Conservation (phyloP, 2,888 invertebrate species). For the Ichneumoninae sp. region DNA sequence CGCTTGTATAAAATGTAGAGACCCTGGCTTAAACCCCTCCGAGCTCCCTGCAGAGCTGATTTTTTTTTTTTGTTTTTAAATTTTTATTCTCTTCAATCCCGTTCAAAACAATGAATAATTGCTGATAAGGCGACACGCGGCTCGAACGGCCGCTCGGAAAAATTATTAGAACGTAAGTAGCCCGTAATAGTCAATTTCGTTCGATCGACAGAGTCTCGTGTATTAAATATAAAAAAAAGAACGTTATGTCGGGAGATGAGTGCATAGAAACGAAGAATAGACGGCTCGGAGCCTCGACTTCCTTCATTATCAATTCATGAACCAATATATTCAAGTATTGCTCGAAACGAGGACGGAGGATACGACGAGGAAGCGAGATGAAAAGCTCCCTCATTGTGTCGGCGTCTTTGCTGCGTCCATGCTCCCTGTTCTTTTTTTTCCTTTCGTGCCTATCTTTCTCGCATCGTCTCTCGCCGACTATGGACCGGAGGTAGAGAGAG, state of each 20-base stretch:
- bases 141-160: neutral
- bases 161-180: no score
- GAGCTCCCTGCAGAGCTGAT: neutral
- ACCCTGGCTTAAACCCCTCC: neutral
- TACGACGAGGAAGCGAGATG: slow-evolving; percentile 36
- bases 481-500: slow-evolving; percentile 21
- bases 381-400: slow-evolving; percentile 45
- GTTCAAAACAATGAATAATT: neutral
- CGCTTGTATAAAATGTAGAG: slow-evolving; percentile 11
- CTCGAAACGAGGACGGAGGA: slow-evolving; percentile 26
- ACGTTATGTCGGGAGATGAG: slow-evolving; percentile 48
- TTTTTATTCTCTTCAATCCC: neutral
- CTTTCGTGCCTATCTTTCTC: slow-evolving; percentile 22
- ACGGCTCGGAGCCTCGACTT: slow-evolving; percentile 69
- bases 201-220: neutral
- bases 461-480: slow-evolving; percentile 14
- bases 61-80: neutral
- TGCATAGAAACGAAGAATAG: slow-evolving; percentile 43
- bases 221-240: slow-evolving; percentile 18
- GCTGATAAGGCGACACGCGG: neutral
- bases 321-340: slow-evolving; percentile 64
- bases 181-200: neutral
- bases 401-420: slow-evolving; percentile 43
- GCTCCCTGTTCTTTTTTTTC: neutral
- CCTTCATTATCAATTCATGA: slow-evolving; percentile 79